Conservation (phyloP, 2,113 vertebrate genomes). For the Melanerpes formicivorus region DNA sequence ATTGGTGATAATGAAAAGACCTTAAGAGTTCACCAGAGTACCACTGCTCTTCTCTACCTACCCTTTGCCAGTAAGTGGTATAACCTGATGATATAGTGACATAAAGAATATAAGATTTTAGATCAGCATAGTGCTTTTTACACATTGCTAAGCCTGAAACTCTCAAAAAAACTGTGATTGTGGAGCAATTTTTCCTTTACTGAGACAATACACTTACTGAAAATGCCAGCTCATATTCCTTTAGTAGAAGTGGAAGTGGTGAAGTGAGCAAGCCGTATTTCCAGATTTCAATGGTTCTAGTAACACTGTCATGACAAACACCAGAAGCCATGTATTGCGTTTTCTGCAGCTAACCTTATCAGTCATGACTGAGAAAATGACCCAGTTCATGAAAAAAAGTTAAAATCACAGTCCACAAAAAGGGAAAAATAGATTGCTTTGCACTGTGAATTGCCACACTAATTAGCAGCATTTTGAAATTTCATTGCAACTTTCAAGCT, state of each 20-base stretch:
- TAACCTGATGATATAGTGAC: slow-evolving; percentile 39
- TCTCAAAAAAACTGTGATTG: slow-evolving; percentile 10
- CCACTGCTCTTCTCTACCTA: slow-evolving; percentile 47
- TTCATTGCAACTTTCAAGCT: slow-evolving; percentile 21
- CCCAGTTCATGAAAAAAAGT: background rate
- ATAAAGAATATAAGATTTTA: slow-evolving; percentile 57
- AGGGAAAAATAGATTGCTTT: background rate
- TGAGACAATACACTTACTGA: background rate
- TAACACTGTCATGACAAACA: background rate
- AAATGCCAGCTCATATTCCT: background rate
- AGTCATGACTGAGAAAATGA: background rate
- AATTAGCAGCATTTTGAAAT: background rate
- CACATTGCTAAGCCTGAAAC: background rate
- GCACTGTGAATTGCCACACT: background rate
- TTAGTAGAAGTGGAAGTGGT: background rate
- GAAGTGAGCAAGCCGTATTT: background rate
- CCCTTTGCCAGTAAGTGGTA: slow-evolving; percentile 42
- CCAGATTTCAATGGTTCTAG: background rate
- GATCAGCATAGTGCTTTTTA: slow-evolving; percentile 40
- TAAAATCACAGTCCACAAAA: background rate
- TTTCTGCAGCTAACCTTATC: background rate
- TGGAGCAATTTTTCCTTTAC: background rate
- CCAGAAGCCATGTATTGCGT: background rate
- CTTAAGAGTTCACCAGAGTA: slow-evolving; percentile 6
- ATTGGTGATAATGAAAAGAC: background rate